Percentiles rank a stretch among this genome's conserved stretches.
Conservation (phyloP, 1,140 invertebrate species). For the Cotesia vestalis region DNA sequence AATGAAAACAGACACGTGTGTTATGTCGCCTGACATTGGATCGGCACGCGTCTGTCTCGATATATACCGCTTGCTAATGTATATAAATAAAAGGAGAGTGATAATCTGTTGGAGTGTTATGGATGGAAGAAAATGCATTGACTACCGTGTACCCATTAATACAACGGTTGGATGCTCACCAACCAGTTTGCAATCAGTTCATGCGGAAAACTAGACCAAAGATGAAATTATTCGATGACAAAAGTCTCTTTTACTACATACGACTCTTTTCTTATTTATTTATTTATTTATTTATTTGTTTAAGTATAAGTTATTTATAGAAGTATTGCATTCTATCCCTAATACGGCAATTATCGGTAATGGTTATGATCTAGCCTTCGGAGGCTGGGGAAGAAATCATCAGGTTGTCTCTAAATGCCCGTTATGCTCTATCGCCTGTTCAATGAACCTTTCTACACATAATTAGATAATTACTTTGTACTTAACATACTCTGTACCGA, state of each 20-base stretch:
- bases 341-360: no score
- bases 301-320: no score
- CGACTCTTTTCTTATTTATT: neutral
- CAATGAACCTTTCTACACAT: conserved; percentile 39
- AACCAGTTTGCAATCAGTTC: conserved; percentile 61
- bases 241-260: neutral
- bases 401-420: conserved; percentile 45
- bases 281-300: neutral
- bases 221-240: conserved; percentile 28
- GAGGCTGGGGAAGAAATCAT: neutral
- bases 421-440: conserved; percentile 56
- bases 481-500: conserved; percentile 30
- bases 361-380: no score
- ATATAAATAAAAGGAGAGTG: conserved; percentile 31
- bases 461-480: conserved; percentile 31
- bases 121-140: conserved; percentile 47
- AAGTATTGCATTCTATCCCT: no score
- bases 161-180: conserved; percentile 60
- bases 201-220: conserved; percentile 56
- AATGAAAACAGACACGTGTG: neutral
- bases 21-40: conserved; percentile 19
- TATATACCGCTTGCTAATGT: neutral
- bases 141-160: conserved; percentile 47
- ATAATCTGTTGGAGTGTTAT: conserved; percentile 46
- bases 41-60: conserved; percentile 33